Percentiles rank a stretch among this genome's conserved stretches.
Conservation (phyloP, 2,797 vertebrate genomes). For the Ptychobarbus kaznakovi region DNA sequence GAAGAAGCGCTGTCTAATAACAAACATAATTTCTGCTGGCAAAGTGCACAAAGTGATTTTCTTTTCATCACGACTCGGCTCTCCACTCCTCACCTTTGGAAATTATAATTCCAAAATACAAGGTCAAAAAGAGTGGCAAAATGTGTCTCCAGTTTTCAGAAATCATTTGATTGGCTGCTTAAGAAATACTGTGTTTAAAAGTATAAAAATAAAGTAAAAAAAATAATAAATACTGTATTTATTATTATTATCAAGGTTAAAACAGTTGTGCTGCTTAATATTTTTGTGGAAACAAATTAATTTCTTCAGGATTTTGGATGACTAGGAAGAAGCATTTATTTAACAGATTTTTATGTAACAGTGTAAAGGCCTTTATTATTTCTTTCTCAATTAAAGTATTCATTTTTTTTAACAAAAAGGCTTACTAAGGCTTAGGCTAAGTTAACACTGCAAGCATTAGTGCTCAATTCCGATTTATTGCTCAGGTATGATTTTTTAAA, state of each 20-base stretch:
- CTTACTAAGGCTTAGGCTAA: neutral
- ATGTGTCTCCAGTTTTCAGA: neutral
- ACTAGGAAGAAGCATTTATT: neutral
- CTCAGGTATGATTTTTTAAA: neutral
- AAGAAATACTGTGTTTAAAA: too few species aligned
- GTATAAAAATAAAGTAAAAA: too few species aligned
- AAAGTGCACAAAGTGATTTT: slow-evolving; percentile 13
- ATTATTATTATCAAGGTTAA: neutral
- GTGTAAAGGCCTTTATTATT: neutral
- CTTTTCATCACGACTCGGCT: neutral
- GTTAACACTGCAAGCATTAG: neutral
- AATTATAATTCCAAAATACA: neutral
- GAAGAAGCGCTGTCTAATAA: neutral
- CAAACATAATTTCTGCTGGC: neutral
- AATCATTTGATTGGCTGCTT: neutral
- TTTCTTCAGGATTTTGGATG: neutral
- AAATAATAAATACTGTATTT: neutral
- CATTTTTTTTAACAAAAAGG: neutral
- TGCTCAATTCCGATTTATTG: neutral
- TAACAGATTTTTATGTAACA: neutral
- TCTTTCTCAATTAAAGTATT: neutral
- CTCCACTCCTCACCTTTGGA: too few species aligned
- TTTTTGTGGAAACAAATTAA: neutral
- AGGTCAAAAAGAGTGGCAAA: neutral
- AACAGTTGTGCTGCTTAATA: neutral